phyloP scores from a whole-genome alignment of 2,797 vertebrate species.

The Gallirallus australis region DNA sequence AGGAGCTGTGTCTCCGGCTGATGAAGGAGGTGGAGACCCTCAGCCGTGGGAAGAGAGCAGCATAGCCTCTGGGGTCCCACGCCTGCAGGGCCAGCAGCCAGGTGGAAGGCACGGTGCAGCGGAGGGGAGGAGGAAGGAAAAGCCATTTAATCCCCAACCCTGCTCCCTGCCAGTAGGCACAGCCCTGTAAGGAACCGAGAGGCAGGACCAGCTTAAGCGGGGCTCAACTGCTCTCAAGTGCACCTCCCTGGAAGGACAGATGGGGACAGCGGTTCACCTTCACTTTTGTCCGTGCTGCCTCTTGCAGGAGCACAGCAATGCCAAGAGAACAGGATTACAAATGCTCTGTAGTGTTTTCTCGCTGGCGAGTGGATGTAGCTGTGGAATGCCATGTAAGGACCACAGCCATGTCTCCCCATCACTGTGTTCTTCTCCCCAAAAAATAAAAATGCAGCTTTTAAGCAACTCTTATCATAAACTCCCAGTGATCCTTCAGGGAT shows the following conservation, averaged over 20 bases:
- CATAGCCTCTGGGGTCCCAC: rapidly evolving
- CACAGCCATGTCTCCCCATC: neutral
- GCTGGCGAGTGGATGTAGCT: neutral
- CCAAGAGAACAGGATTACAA: neutral
- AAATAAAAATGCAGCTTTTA: neutral
- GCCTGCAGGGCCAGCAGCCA: neutral
- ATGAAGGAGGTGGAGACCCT: conserved; percentile 89
- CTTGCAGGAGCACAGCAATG: neutral
- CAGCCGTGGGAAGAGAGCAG: conserved; percentile 29
- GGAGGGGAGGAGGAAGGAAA: neutral
- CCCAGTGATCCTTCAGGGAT: neutral
- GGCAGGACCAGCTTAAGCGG: neutral
- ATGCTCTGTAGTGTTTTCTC: neutral
- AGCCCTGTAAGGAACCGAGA: neutral
- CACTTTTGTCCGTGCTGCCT: neutral
- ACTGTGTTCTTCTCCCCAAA: neutral
- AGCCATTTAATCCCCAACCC: neutral
- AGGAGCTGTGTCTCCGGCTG: conserved; percentile 86
- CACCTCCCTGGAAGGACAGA: neutral
- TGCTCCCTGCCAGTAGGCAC: neutral
- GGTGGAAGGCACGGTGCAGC: rapidly evolving
- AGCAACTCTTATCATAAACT: neutral
- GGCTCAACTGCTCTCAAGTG: neutral
- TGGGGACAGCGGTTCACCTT: neutral
- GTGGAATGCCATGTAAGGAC: neutral